Percentiles rank a stretch among this genome's conserved stretches.
Evolutionary conservation across 2,888 invertebrate genomes (phyloP).

Genomic region (Diarsia mendica): DNA sequence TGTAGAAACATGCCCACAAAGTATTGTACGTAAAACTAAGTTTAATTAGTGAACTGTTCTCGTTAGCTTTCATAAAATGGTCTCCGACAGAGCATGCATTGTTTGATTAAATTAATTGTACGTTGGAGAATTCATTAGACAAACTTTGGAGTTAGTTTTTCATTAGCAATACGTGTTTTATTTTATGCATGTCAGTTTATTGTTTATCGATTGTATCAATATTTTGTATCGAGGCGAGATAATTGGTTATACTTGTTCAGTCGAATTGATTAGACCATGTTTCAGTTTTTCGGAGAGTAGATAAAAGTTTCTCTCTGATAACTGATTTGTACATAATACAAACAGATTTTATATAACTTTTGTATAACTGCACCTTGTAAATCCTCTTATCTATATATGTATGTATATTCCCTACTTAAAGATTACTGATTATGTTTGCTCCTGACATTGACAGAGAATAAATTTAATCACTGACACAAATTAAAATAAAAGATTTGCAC

Average conservation of each 20-base stretch:
- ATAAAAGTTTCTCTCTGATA: background rate
- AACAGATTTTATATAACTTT: too few relatives aligned
- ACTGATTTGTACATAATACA: background rate
- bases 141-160: background rate
- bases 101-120: constrained; percentile 44
- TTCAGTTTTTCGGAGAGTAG: background rate
- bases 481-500: background rate
- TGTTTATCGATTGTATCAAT: background rate
- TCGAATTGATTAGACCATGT: background rate
- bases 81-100: constrained; percentile 8
- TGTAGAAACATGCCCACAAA: background rate
- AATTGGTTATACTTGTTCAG: background rate
- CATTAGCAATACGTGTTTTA: background rate
- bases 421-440: background rate
- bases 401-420: too few relatives aligned
- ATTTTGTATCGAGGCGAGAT: background rate
- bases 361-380: too few relatives aligned
- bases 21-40: constrained; percentile 19
- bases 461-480: background rate
- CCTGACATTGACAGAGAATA: background rate
- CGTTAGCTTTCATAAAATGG: constrained; percentile 33
- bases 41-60: constrained; percentile 40
- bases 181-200: background rate
- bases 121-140: constrained; percentile 3
- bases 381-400: too few relatives aligned